phyloP scores from a whole-genome alignment of 2,888 invertebrate genomes.

The Melinaea marsaeus region DNA sequence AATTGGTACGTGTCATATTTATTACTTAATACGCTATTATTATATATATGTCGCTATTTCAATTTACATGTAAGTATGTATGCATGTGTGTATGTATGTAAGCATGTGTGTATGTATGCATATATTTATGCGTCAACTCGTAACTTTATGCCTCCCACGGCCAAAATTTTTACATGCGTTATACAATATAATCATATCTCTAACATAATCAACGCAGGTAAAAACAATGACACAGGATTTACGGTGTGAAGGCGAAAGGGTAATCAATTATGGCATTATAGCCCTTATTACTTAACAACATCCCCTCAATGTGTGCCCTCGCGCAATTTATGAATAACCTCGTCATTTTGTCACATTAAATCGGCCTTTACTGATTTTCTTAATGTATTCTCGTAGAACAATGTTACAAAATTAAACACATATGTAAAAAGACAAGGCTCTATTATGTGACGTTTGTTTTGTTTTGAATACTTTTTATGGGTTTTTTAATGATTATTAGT shows the following conservation, averaged over 20 bases:
- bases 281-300: slow-evolving; percentile 21
- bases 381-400: no score
- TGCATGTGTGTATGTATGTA: no score
- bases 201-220: slow-evolving; percentile 39
- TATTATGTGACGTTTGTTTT: no score
- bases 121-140: slow-evolving; percentile 2
- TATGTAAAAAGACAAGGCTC: no score
- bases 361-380: neutral
- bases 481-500: no score
- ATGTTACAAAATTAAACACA: neutral
- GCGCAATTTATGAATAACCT: slow-evolving; percentile 5
- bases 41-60: no score
- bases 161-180: slow-evolving; percentile 27
- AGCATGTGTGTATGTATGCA: no score
- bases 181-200: slow-evolving; percentile 44
- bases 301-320: slow-evolving; percentile 15
- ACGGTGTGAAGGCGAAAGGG: slow-evolving; percentile 42
- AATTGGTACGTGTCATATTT: no score
- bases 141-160: slow-evolving; percentile 23
- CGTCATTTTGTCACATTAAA: neutral
- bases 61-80: no score
- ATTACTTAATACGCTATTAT: no score
- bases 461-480: no score
- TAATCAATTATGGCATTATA: slow-evolving; percentile 19
- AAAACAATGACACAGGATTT: slow-evolving; percentile 71